Evolutionary conservation across 2,113 vertebrate species (phyloP), one percentile per base, ranked within the genome.

Genomic region (Falcunculus frontatus): DNA sequence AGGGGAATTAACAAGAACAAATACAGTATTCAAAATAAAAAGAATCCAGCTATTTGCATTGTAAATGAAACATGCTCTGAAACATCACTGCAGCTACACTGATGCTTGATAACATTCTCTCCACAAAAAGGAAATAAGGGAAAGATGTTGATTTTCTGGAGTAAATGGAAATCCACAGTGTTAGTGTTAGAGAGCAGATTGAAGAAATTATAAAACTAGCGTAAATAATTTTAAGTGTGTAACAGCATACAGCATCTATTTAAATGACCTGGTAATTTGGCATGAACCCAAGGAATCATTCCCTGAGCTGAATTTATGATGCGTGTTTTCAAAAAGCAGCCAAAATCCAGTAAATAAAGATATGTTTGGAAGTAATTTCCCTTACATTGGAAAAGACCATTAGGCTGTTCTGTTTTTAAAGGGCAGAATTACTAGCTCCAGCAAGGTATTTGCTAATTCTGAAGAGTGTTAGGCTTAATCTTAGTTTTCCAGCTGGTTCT

Each of bases 151-250:
- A 77, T 95, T 94, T 94, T 95, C 87, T 94, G 53, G 59, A 96
- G 23, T 90, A 96, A 96, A 95, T 87, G 35, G 56, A 76, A 96
- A 94, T 96, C 69, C 60, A 90, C 78, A 80, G 65, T 86, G 81
- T 96, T 95, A 97, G 74, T 14, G 52, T 64, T 72, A 95, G 46
- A 86, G 86, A 97, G 93, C 81, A 96, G 93, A 97, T 82, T 97
- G 94, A 94, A 97, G 92, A 91, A 93, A 89, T 94, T 91, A 89
- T 92, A 95, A 96, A 96, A 97, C 42, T 75, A 95, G 89, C 12
- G 3, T 96, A 97, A 98, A 97, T 97, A 97, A 97, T 94, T 96
- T 96, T 95, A 97, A 97, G 92, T 96, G 84, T 64, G 10, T 83
- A 96, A 93, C 69, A 92, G 37, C 86, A 94, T 82, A 96, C 23